Conservation (phyloP, 2,113 vertebrate species). For the Pelobates fuscus region DNA sequence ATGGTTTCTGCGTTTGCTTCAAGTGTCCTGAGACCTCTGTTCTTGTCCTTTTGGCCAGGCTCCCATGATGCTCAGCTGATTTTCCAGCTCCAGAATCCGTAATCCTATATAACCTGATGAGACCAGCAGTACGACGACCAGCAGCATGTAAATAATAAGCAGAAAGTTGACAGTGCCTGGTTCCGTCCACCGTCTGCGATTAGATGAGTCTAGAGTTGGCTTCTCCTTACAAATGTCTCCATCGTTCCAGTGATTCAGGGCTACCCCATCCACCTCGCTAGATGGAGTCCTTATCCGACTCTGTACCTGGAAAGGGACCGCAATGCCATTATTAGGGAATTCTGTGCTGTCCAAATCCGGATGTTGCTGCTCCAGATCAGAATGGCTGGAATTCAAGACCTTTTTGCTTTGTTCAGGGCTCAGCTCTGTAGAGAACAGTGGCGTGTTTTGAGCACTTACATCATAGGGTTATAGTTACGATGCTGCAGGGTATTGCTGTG, state of each 20-base stretch:
- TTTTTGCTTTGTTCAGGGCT: slow-evolving; percentile 64
- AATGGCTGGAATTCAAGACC: slow-evolving; percentile 68
- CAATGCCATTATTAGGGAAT: neutral
- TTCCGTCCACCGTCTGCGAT: slow-evolving; percentile 61
- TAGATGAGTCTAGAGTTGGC: neutral
- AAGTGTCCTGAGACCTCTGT: neutral
- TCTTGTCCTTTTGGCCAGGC: slow-evolving; percentile 66
- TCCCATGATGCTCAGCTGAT: slow-evolving; percentile 70
- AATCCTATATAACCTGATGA: slow-evolving; percentile 83
- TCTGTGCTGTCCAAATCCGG: slow-evolving; percentile 48
- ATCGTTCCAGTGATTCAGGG: neutral
- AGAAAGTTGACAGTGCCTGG: slow-evolving; percentile 67
- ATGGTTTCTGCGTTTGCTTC: neutral
- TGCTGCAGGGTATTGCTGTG: too few species aligned
- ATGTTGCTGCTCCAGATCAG: slow-evolving; percentile 66
- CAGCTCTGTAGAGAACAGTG: slow-evolving; percentile 56
- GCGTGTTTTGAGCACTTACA: slow-evolving; percentile 63
- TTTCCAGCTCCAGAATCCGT: slow-evolving; percentile 79
- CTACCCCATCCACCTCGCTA: slow-evolving; percentile 11
- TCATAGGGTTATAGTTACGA: too few species aligned
- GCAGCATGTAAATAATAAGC: slow-evolving; percentile 77
- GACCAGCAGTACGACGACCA: slow-evolving; percentile 78
- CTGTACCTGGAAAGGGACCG: neutral
- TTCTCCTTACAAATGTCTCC: slow-evolving; percentile 60
- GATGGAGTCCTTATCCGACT: neutral